Percentiles rank a stretch among this genome's conserved stretches.
Evolutionary conservation across 2,888 invertebrate species (phyloP).

Genomic region (Tetrapedia diversipes): DNA sequence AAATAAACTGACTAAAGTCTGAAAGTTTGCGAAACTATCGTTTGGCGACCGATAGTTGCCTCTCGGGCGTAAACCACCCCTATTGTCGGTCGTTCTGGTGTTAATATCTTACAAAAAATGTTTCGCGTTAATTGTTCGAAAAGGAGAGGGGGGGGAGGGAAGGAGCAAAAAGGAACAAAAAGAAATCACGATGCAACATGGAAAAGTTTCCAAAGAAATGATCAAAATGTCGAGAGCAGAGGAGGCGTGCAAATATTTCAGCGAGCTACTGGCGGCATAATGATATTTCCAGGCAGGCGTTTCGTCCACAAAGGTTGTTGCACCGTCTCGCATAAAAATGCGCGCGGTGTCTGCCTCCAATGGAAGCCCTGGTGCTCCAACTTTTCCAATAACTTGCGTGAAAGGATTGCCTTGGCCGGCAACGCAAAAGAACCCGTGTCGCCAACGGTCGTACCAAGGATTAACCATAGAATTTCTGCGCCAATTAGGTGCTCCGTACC

Average conservation of each 20-base stretch:
- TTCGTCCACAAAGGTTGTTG: constrained; percentile 40
- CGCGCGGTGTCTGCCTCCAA: constrained; percentile 29
- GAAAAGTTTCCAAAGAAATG: not conserved
- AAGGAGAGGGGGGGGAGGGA: no score
- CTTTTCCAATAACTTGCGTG: constrained; percentile 47
- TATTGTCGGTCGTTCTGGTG: no score
- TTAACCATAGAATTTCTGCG: constrained; percentile 17
- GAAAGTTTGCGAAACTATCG: no score
- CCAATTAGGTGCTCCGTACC: constrained; percentile 20
- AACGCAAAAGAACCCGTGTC: constrained; percentile 14
- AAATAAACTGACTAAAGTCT: no score
- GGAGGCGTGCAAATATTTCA: constrained; percentile 32
- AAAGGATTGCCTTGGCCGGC: constrained; percentile 29
- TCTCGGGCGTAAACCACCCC: no score
- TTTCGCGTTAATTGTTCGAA: no score
- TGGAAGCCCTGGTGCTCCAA: constrained; percentile 22
- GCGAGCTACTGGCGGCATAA: constrained; percentile 44
- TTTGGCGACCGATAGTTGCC: no score
- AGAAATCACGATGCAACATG: no score
- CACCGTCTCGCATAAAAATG: constrained; percentile 39
- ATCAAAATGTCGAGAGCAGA: constrained; percentile 11
- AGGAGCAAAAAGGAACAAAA: no score
- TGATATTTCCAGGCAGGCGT: constrained; percentile 34
- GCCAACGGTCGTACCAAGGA: constrained; percentile 23
- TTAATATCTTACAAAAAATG: no score